Percentiles rank a stretch among this genome's conserved stretches.
These are phyloP conservation scores for Wiebesia pumilae DNA, from an alignment of 1,140 invertebrate genomes.

Conservation along the genomic window DNA sequence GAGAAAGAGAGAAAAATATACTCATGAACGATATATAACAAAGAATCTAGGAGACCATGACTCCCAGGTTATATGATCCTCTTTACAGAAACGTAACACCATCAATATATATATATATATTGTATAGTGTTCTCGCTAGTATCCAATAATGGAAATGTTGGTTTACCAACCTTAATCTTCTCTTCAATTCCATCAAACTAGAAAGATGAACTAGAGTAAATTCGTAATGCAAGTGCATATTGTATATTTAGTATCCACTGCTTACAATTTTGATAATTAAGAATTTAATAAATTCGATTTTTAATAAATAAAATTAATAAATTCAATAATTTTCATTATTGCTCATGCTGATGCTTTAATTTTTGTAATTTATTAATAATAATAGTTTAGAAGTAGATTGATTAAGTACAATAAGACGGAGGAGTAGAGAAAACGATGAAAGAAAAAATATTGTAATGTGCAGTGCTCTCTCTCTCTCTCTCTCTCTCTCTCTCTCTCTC, in stretches of 20 bases:
- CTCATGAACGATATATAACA: constrained; percentile 1
- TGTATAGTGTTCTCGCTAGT: background rate
- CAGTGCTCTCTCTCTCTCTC: no score
- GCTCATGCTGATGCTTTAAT: no score
- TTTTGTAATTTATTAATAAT: no score
- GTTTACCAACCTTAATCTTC: constrained; percentile 1
- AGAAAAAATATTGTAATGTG: no score
- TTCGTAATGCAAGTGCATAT: background rate
- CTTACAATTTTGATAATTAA: background rate
- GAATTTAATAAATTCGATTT: no score
- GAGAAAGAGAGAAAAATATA: constrained; percentile 5
- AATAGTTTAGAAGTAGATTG: no score
- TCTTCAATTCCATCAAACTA: background rate
- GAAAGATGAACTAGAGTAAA: background rate
- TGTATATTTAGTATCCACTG: background rate
- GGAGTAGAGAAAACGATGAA: no score
- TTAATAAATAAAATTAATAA: no score
- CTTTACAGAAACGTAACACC: background rate
- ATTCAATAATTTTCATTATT: no score
- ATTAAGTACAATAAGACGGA: no score
- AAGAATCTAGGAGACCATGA: background rate
- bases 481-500: no score
- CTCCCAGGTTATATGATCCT: constrained; percentile 1
- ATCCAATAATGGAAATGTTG: background rate
- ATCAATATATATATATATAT: background rate